phyloP scores from a whole-genome alignment of 2,888 invertebrate species.

The Cacoxenus indagator region DNA sequence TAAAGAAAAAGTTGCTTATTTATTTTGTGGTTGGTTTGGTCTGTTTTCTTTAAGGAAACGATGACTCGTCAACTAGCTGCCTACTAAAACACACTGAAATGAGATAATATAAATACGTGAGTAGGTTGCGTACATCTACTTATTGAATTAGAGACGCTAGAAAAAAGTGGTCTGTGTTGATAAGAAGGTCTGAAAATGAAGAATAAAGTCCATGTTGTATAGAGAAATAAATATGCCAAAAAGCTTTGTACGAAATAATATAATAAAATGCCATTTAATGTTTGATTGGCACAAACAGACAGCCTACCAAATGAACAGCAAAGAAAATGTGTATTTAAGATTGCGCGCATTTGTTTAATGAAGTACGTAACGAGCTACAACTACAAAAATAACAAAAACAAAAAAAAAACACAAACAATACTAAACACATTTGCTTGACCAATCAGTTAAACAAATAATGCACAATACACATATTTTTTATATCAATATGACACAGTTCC shows the following conservation, averaged over 20 bases:
- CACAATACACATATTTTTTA: neutral
- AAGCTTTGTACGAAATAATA: too few relatives aligned
- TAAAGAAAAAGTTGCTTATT: neutral
- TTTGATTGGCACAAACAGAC: neutral
- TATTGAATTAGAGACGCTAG: too few relatives aligned
- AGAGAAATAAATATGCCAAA: neutral
- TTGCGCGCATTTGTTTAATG: conserved; percentile 14
- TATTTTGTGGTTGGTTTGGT: neutral
- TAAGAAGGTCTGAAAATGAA: neutral
- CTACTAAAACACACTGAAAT: neutral
- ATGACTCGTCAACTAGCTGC: neutral
- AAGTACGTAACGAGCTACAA: neutral
- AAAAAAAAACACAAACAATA: neutral
- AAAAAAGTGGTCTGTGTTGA: too few relatives aligned
- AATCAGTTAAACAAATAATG: neutral
- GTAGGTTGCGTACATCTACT: too few relatives aligned
- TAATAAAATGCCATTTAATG: neutral
- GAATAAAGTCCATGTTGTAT: neutral
- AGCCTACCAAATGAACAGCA: neutral
- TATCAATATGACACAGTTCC: conserved; percentile 15
- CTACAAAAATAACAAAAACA: neutral
- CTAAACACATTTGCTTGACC: neutral
- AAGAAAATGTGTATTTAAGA: conserved; percentile 12
- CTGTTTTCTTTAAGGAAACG: neutral
- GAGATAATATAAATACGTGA: too few relatives aligned